These are phyloP conservation scores for Hyles lineata DNA, from an alignment of 2,888 invertebrate genomes.

Conservation along the genomic window DNA sequence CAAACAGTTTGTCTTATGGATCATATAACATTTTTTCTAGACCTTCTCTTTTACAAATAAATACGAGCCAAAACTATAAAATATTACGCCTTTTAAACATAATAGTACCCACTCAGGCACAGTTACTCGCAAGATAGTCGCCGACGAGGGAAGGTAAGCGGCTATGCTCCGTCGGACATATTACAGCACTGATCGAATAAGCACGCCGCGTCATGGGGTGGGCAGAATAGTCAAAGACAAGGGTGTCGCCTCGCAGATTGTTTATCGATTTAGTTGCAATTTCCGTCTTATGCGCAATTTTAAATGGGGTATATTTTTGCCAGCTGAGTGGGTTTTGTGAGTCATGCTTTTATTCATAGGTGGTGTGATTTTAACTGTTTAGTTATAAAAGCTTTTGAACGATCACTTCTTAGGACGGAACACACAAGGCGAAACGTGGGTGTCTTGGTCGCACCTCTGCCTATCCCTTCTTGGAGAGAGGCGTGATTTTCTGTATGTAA, in stretches of 20 bases:
- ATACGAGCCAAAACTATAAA: background rate
- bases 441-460: no score
- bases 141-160: background rate
- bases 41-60: no score
- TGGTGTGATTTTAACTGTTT: no score
- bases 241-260: constrained; percentile 17
- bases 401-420: no score
- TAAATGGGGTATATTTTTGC: background rate
- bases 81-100: background rate
- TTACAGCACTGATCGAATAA: constrained; percentile 16
- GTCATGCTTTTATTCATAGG: background rate
- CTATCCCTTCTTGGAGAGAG: no score
- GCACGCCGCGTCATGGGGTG: constrained; percentile 19
- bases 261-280: constrained; percentile 21
- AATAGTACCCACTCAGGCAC: background rate
- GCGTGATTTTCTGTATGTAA: no score
- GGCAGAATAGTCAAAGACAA: constrained; percentile 4
- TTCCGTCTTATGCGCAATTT: constrained; percentile 4
- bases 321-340: background rate
- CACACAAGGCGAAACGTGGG: no score
- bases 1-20: no score
- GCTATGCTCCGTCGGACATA: constrained; percentile 1
- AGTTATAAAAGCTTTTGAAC: no score
- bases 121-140: constrained; percentile 10
- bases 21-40: no score